Evolutionary conservation across 2,113 vertebrate genomes (phyloP).

Genomic region (Nestor notabilis): DNA sequence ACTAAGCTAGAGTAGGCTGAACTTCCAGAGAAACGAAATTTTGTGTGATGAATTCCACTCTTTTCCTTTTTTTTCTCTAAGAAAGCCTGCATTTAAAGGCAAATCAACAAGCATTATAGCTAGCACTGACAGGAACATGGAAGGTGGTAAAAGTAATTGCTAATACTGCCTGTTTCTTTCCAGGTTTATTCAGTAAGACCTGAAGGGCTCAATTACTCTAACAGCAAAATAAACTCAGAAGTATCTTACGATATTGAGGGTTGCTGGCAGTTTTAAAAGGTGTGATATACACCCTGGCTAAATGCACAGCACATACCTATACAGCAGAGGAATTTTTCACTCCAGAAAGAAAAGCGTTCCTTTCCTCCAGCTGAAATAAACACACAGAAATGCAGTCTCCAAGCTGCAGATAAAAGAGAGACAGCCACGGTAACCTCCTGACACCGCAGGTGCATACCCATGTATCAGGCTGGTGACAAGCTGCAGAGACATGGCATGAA

Average conservation of each 20-base stretch:
- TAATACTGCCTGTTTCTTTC: neutral
- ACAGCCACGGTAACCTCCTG: neutral
- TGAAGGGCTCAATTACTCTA: neutral
- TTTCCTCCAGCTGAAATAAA: neutral
- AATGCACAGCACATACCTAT: neutral
- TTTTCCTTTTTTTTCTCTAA: neutral
- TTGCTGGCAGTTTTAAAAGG: neutral
- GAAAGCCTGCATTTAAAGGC: neutral
- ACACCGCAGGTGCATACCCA: accelerated
- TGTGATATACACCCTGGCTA: neutral
- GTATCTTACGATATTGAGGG: neutral
- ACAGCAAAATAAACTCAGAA: neutral
- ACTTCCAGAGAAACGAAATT: neutral
- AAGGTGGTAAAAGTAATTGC: neutral
- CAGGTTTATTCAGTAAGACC: neutral
- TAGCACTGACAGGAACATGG: neutral
- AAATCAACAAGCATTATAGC: neutral
- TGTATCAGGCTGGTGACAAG: neutral
- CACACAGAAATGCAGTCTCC: neutral
- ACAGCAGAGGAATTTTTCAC: neutral
- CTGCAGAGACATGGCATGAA: neutral
- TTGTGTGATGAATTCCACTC: neutral
- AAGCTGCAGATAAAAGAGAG: neutral
- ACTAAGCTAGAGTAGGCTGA: neutral
- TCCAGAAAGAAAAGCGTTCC: neutral